These are phyloP conservation scores for Stegophylla sp. DNA, from an alignment of 2,888 invertebrate species.

Conservation along the genomic window DNA sequence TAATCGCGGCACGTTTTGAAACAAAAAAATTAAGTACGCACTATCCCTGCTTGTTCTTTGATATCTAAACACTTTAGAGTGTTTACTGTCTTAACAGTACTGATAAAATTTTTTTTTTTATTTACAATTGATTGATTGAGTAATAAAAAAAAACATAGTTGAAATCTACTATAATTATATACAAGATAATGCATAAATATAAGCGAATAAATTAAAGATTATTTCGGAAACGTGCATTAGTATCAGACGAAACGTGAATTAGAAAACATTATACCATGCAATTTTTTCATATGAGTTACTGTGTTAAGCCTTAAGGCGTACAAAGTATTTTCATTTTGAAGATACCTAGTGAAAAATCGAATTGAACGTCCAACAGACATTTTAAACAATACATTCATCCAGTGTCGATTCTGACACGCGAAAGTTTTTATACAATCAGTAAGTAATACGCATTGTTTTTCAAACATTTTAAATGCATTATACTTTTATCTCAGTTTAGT, in stretches of 20 bases:
- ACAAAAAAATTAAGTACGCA: not conserved
- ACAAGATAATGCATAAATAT: constrained; percentile 24
- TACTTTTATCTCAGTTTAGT: too few species aligned
- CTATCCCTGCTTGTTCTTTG: not conserved
- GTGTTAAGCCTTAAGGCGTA: not conserved
- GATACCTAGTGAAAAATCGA: not conserved
- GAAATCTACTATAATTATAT: not conserved
- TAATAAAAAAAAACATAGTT: constrained; percentile 36
- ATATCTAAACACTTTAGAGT: constrained; percentile 5
- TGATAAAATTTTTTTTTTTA: not conserved
- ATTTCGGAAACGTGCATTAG: not conserved
- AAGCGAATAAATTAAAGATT: constrained; percentile 24
- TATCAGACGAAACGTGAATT: constrained; percentile 23
- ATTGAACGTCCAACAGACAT: not conserved
- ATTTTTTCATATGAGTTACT: constrained; percentile 24
- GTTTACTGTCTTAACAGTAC: not conserved
- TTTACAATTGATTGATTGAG: not conserved
- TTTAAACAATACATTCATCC: not conserved
- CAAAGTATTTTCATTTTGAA: not conserved
- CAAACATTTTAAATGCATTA: too few species aligned
- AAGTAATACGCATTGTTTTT: not conserved
- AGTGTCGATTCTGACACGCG: not conserved
- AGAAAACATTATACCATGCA: not conserved
- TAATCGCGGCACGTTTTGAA: constrained; percentile 8
- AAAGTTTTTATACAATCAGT: not conserved